Evolutionary conservation across 2,797 vertebrate species (phyloP), one percentile per base, ranked within the genome.

Genomic region (Xiphophorus birchmanni): DNA sequence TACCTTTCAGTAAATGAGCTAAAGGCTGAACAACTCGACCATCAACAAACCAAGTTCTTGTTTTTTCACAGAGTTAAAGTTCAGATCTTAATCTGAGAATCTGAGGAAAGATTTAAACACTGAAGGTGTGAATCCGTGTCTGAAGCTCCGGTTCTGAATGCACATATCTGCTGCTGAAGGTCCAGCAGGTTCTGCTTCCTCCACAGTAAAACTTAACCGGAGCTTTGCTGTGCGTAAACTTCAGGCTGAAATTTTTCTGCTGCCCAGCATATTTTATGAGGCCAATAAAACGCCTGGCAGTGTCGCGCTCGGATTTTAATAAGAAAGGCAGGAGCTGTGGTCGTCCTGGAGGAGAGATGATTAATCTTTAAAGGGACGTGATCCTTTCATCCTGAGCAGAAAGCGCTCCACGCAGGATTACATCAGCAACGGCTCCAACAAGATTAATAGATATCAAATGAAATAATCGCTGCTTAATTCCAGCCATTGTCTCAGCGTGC

Each of bases 391-490:
- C 87, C 84, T 42, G 21, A 90, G 87, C 79, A 73, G 79, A 79
- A 83, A 71, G 48, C 18, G 78, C 75, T 80, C 79, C 81, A 77
- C 71, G 77, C 71, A 84, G 84, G 84, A 89, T 89, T 89, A 87
- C 79, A 90, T 87, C 88, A 87, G 89, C 82, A 18, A 67, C 4
- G 17, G 74, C 45, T 73, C 78, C 77, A 80, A 71, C 78, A 69
- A 86, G 86, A 92, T 90, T 79, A 84, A 88, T 81, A 91, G 85
- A 90, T 85, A 90, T 86, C 84, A 90, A 87, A 91, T 88, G 60
- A 91, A 91, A 88, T 84, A 84, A 91, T 90, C 71, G 3, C 83
- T 23, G 6, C 67, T 74, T 87, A 90, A 86, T 87, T 90, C 84
- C 35, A 73, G 42, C 87, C 80, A 82, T 90, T 92, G 89, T 91